These are phyloP conservation scores for Microchirus variegatus DNA, from an alignment of 2,797 vertebrate genomes.

Conservation along the genomic window DNA sequence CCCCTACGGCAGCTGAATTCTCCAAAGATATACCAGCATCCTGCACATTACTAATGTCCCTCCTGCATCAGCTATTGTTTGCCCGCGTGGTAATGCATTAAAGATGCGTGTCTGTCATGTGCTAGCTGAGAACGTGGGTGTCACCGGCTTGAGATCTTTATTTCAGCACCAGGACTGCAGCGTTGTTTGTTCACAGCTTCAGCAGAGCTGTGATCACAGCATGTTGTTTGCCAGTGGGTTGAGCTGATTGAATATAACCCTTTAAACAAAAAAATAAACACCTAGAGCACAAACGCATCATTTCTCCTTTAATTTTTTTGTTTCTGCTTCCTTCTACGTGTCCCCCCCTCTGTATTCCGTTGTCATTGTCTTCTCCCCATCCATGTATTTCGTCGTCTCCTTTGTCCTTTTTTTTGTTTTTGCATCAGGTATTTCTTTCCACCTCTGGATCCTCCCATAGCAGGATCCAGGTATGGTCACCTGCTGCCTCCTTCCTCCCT, in stretches of 20 bases:
- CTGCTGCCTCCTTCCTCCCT: constrained; percentile 90
- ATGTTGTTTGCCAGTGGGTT: background rate
- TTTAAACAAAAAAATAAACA: constrained; percentile 25
- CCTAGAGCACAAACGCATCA: constrained; percentile 12
- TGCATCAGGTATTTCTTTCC: constrained; percentile 97
- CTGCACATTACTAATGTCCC: constrained; percentile 87
- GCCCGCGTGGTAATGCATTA: constrained; percentile 28
- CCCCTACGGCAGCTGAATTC: constrained; percentile 87
- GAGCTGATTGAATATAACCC: constrained; percentile 1
- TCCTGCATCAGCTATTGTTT: constrained; percentile 55
- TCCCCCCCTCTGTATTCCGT: constrained; percentile 80
- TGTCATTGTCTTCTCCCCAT: constrained; percentile 78
- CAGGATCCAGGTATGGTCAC: constrained; percentile 91
- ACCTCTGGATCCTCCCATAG: constrained; percentile 90
- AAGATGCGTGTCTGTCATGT: constrained; percentile 19
- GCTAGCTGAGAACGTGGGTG: background rate
- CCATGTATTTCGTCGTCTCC: constrained; percentile 48
- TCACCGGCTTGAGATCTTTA: constrained; percentile 1
- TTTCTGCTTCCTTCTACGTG: constrained; percentile 65
- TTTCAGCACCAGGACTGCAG: constrained; percentile 17
- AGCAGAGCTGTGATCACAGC: constrained; percentile 3
- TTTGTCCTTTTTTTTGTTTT: constrained; percentile 38
- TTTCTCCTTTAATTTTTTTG: constrained; percentile 61
- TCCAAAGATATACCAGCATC: constrained; percentile 88
- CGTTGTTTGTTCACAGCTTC: constrained; percentile 3